phyloP scores from a whole-genome alignment of 2,113 vertebrate species.

The Sinocyclocheilus rhinocerous region DNA sequence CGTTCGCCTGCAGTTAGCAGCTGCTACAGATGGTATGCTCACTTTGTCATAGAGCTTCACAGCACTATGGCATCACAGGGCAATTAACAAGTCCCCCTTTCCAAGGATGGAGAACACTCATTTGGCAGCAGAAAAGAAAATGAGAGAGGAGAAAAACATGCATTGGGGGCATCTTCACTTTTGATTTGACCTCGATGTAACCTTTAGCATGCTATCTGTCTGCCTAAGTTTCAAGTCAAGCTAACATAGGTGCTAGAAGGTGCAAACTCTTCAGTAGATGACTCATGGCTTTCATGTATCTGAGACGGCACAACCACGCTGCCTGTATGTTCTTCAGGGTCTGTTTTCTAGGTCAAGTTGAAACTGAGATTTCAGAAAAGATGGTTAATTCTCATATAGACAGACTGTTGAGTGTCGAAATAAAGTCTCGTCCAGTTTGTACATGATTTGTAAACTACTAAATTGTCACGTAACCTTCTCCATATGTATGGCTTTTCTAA shows the following conservation, averaged over 20 bases:
- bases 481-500: background rate
- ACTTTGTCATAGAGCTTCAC: slow-evolving; percentile 69
- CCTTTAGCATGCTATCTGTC: background rate
- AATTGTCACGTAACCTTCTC: background rate
- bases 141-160: slow-evolving; percentile 59
- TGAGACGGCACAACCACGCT: background rate
- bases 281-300: background rate
- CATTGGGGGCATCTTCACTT: background rate
- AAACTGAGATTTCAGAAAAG: background rate
- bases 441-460: background rate
- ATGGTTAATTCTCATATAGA: background rate
- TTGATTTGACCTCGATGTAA: slow-evolving; percentile 53
- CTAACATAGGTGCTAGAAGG: slow-evolving; percentile 53
- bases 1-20: slow-evolving; percentile 69
- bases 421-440: background rate
- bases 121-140: slow-evolving; percentile 62
- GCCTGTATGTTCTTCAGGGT: background rate
- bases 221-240: background rate
- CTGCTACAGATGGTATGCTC: slow-evolving; percentile 71
- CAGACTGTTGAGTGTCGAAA: background rate
- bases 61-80: slow-evolving; percentile 53
- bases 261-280: slow-evolving; percentile 29
- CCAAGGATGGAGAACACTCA: slow-evolving; percentile 48
- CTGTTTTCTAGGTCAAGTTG: background rate
- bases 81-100: slow-evolving; percentile 60